phyloP scores from a whole-genome alignment of 30 jellyfish, hydroid and myxozoan species.

The Turritopsis rubra region DNA sequence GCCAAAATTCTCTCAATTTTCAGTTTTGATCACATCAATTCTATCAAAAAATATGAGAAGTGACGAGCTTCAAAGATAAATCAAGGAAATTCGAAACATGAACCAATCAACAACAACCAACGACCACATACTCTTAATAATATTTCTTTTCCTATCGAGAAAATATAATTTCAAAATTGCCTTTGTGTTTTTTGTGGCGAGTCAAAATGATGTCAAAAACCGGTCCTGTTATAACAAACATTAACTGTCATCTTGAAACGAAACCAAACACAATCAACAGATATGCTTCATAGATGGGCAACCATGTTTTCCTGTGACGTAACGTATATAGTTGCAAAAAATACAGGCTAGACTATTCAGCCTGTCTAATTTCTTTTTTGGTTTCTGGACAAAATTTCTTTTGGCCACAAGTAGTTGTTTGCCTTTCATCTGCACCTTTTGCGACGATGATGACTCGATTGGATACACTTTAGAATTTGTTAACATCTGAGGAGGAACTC shows the following conservation, averaged over 20 bases:
- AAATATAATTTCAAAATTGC: background rate
- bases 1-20: no score
- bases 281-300: constrained; percentile 54
- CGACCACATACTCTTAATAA: no score
- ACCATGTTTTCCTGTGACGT: constrained; percentile 67
- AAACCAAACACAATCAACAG: background rate
- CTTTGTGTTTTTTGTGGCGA: background rate
- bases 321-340: constrained; percentile 53
- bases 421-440: background rate
- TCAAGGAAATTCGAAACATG: no score
- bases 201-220: background rate
- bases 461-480: background rate
- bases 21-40: no score
- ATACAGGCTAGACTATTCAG: constrained; percentile 51
- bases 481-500: background rate
- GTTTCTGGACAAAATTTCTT: constrained; percentile 5
- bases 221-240: no score
- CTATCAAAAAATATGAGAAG: no score
- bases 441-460: background rate
- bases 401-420: background rate
- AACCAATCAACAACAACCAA: no score
- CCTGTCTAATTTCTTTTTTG: constrained; percentile 39
- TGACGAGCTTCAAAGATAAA: no score
- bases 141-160: no score
- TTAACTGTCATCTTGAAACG: no score